Percentiles rank a stretch among this genome's conserved stretches.
phyloP scores from a whole-genome alignment of 92 coral and sea anemone species.

The Palythoa heliodiscus region DNA sequence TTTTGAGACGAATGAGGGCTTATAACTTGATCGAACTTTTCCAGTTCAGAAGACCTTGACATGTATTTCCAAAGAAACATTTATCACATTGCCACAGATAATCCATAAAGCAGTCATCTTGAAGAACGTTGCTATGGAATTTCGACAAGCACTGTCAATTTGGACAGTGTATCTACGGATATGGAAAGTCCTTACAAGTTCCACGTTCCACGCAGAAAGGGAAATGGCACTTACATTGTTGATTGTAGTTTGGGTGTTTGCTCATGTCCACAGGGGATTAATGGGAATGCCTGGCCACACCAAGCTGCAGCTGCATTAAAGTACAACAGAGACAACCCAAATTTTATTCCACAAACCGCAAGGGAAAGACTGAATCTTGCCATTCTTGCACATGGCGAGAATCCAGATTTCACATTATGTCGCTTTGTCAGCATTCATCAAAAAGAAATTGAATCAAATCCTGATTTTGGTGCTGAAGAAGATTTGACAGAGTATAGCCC shows the following conservation, averaged over 20 bases:
- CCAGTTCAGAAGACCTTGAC: conserved; percentile 3
- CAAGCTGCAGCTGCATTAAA: conserved; percentile 66
- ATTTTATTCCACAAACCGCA: conserved; percentile 55
- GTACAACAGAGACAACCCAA: conserved; percentile 41
- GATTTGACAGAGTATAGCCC: conserved; percentile 18
- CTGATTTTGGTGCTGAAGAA: conserved; percentile 15
- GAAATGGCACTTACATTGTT: conserved; percentile 36
- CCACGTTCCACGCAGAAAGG: conserved; percentile 47
- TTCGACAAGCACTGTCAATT: neutral
- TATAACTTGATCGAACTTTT: conserved; percentile 59
- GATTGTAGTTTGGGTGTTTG: conserved; percentile 54
- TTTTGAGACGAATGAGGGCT: conserved; percentile 54
- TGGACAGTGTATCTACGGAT: neutral
- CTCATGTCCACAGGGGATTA: conserved; percentile 51
- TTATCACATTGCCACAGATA: neutral
- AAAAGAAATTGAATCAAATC: conserved; percentile 48
- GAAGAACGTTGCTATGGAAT: neutral
- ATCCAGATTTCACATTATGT: conserved; percentile 27
- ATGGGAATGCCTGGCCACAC: conserved; percentile 58
- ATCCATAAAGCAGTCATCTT: neutral
- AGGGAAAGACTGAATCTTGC: conserved; percentile 56
- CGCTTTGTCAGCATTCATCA: conserved; percentile 35
- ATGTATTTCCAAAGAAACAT: neutral
- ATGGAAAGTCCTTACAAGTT: neutral
- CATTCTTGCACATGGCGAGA: conserved; percentile 52